These are phyloP conservation scores for Archips crataeganus DNA, from an alignment of 2,888 invertebrate species.

Conservation along the genomic window DNA sequence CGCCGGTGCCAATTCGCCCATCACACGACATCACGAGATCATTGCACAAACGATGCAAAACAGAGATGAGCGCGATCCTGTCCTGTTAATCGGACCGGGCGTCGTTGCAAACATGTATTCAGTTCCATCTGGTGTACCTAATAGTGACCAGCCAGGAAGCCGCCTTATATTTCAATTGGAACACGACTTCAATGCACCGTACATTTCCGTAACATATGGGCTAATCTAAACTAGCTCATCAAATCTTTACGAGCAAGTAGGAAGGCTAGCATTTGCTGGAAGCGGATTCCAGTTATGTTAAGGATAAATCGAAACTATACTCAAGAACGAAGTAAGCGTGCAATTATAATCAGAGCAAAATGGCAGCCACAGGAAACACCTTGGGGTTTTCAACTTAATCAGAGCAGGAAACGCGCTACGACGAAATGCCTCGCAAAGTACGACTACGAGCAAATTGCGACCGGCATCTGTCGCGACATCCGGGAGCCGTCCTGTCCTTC, in stretches of 20 bases:
- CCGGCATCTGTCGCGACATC: constrained; percentile 56
- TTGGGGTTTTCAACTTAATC: constrained; percentile 53
- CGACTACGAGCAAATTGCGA: constrained; percentile 45
- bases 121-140: constrained; percentile 2
- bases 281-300: neutral
- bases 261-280: neutral
- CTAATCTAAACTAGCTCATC: neutral
- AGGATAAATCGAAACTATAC: constrained; percentile 18
- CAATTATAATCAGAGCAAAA: constrained; percentile 32
- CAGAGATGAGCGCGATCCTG: constrained; percentile 58
- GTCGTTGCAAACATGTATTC: constrained; percentile 46
- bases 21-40: constrained; percentile 79
- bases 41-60: constrained; percentile 71
- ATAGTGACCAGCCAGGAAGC: neutral
- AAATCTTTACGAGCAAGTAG: neutral
- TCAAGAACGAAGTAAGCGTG: constrained; percentile 4
- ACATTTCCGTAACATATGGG: neutral
- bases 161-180: neutral
- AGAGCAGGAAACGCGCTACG: constrained; percentile 58
- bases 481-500: constrained; percentile 55
- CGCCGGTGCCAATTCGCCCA: constrained; percentile 82
- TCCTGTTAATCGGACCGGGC: constrained; percentile 50
- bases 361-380: constrained; percentile 46
- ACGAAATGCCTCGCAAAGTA: constrained; percentile 46
- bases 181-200: neutral